A percentile compares a stretch with the other conserved stretches of the same genome.
Conservation (phyloP, 2,888 invertebrate genomes). For the Neuroscelio doddi region DNA sequence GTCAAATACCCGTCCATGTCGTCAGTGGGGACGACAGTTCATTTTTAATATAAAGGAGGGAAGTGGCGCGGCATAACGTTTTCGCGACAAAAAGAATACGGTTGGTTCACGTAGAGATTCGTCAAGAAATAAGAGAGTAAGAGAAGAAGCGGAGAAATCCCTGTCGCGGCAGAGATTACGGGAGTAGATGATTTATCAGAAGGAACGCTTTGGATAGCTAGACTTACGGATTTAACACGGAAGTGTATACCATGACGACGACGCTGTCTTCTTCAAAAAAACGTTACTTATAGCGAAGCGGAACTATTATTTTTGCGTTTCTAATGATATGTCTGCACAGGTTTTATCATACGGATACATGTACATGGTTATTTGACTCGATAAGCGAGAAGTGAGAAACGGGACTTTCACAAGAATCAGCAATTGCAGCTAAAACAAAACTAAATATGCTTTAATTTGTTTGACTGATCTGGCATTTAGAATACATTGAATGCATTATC, state of each 20-base stretch:
- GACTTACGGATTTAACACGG: constrained; percentile 21
- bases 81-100: constrained; percentile 51
- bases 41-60: constrained; percentile 71
- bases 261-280: constrained; percentile 7
- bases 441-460: too few species aligned
- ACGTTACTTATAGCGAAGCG: constrained; percentile 31
- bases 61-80: constrained; percentile 45
- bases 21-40: constrained; percentile 72
- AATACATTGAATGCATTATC: too few species aligned
- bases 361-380: constrained; percentile 16
- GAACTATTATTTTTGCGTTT: constrained; percentile 45
- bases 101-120: constrained; percentile 23
- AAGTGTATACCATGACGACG: constrained; percentile 27
- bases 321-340: constrained; percentile 41
- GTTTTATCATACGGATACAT: too few species aligned
- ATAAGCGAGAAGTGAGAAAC: constrained; percentile 18
- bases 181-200: constrained; percentile 37
- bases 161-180: constrained; percentile 34
- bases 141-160: constrained; percentile 14
- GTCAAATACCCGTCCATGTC: constrained; percentile 70
- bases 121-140: constrained; percentile 14
- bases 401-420: constrained; percentile 17
- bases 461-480: too few species aligned
- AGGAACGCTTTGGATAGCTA: not conserved
- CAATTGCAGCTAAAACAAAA: constrained; percentile 4